phyloP scores from a whole-genome alignment of 2,797 vertebrate species.

The Rhinoraja longicauda region DNA sequence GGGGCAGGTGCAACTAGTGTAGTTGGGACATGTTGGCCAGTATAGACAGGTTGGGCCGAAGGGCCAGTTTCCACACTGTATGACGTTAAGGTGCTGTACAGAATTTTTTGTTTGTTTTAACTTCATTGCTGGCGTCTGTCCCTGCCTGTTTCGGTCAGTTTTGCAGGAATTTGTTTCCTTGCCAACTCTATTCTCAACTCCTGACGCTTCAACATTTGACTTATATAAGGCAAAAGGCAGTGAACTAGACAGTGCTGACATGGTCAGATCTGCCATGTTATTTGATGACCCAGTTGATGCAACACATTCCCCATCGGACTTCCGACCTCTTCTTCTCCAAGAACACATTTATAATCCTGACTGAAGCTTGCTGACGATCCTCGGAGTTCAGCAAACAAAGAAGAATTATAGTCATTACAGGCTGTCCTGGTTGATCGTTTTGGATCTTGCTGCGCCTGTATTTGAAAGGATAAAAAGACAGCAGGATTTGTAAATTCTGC shows the following conservation, averaged over 20 bases:
- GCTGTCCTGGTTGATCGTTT: neutral
- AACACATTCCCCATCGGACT: neutral
- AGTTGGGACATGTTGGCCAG: no score
- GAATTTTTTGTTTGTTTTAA: neutral
- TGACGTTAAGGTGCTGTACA: neutral
- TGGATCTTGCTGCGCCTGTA: neutral
- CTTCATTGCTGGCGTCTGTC: no score
- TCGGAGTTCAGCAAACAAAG: neutral
- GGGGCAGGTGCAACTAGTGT: no score
- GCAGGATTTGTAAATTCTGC: neutral
- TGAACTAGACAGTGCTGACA: neutral
- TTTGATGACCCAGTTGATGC: neutral
- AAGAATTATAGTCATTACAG: neutral
- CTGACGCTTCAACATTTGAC: neutral
- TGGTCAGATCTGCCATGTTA: neutral
- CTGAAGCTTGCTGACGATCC: neutral
- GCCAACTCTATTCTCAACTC: neutral
- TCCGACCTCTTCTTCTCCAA: neutral
- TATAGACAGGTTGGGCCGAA: no score
- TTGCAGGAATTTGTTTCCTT: neutral
- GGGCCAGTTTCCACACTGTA: no score
- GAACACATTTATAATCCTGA: neutral
- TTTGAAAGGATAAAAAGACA: neutral
- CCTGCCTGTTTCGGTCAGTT: neutral
- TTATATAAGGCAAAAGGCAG: neutral